Percentiles rank a stretch among this genome's conserved stretches.
These are phyloP conservation scores for Caenorhabditis doughertyi DNA, from an alignment of 2,888 invertebrate species.

Conservation along the genomic window DNA sequence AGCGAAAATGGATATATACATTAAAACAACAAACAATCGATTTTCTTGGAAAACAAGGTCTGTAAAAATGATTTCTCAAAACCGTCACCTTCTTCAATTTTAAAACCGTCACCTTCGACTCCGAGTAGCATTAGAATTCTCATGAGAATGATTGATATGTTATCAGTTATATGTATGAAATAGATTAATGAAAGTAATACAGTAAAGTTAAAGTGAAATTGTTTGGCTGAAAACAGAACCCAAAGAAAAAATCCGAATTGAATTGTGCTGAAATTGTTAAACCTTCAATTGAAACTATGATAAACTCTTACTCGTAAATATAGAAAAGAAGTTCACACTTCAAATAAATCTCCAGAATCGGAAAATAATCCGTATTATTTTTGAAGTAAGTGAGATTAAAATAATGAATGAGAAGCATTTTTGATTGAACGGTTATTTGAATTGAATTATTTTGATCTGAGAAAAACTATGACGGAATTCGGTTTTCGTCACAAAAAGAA, in stretches of 20 bases:
- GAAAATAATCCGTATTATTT: not conserved
- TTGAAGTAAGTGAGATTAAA: conserved; percentile 30
- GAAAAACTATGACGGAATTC: conserved; percentile 9
- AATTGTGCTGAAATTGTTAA: conserved; percentile 25
- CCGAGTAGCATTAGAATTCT: conserved; percentile 24
- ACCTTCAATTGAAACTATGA: not conserved
- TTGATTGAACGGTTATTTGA: not conserved
- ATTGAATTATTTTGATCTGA: not conserved
- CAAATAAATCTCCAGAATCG: not conserved
- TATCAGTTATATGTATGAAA: conserved; percentile 28
- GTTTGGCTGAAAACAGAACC: conserved; percentile 18
- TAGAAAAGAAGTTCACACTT: conserved; percentile 8
- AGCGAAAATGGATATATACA: conserved; percentile 25
- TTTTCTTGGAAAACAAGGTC: not conserved
- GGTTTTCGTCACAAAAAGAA: conserved; percentile 6
- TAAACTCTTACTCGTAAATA: conserved; percentile 25
- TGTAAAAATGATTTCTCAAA: too few species aligned
- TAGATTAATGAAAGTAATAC: conserved; percentile 11
- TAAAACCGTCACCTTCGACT: too few species aligned
- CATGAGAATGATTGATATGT: conserved; percentile 32
- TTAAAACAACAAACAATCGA: not conserved
- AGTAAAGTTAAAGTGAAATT: conserved; percentile 48
- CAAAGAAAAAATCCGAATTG: conserved; percentile 20
- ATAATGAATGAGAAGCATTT: conserved; percentile 34
- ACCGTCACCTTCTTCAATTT: too few species aligned